Conservation (phyloP, 2,797 vertebrate genomes). For the Halcyon leucocephala region DNA sequence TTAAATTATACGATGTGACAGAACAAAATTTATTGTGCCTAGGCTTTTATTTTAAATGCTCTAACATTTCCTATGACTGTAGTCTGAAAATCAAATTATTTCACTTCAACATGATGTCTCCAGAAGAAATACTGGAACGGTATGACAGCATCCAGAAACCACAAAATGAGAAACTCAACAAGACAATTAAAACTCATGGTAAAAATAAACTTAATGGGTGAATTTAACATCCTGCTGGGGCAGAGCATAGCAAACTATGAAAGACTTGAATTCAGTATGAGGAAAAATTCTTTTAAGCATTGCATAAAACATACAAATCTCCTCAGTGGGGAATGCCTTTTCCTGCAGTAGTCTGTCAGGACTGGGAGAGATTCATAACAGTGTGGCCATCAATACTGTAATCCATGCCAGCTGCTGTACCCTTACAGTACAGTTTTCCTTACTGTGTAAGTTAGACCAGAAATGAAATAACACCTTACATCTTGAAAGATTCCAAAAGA, state of each 20-base stretch:
- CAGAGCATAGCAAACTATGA: neutral
- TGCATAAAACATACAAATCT: neutral
- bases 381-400: neutral
- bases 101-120: neutral
- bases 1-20: neutral
- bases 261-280: neutral
- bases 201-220: constrained; percentile 7
- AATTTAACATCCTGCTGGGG: neutral
- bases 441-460: neutral
- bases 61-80: neutral
- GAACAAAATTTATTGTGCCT: neutral
- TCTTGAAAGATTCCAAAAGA: neutral
- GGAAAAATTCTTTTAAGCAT: neutral
- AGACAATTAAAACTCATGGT: neutral
- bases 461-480: neutral
- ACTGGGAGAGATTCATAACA: neutral
- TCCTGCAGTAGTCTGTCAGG: neutral
- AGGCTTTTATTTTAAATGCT: neutral
- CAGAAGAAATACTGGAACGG: neutral
- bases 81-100: constrained; percentile 19
- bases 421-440: neutral
- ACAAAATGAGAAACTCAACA: neutral
- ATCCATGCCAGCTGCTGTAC: neutral
- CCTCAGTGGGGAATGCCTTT: neutral
- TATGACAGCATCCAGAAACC: neutral